These are phyloP conservation scores for Forbesichthys agassizii DNA, from an alignment of 2,113 vertebrate species.

Conservation along the genomic window DNA sequence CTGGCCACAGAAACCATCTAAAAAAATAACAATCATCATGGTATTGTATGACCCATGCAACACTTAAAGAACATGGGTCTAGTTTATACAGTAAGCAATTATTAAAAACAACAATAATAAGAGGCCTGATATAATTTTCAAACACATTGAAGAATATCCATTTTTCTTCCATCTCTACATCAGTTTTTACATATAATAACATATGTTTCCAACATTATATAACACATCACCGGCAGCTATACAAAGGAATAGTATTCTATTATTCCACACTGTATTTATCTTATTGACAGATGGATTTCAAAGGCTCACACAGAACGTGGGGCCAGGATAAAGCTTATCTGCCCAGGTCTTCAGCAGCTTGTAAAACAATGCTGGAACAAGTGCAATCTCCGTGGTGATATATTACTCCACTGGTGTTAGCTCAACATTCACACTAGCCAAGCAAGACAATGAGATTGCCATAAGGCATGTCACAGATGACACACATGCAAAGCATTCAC, in stretches of 20 bases:
- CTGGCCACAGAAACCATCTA: no score
- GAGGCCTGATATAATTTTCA: no score
- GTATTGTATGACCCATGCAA: no score
- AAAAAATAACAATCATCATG: no score
- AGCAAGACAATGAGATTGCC: conserved; percentile 70
- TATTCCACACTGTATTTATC: conserved; percentile 47
- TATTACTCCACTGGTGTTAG: conserved; percentile 69
- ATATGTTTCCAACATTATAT: conserved; percentile 5
- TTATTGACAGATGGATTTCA: conserved; percentile 76
- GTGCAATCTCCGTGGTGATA: conserved; percentile 71
- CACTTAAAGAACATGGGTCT: no score
- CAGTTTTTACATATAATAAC: background rate
- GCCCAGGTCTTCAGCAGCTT: conserved; percentile 63
- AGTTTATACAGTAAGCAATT: no score
- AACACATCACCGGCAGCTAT: conserved; percentile 26
- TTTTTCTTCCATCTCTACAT: no score
- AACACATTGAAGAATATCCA: no score
- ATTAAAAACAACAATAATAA: no score
- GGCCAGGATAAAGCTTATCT: conserved; percentile 72
- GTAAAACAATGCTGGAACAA: conserved; percentile 73
- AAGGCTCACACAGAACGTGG: conserved; percentile 59
- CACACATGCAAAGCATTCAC: conserved; percentile 38
- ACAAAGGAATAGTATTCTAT: conserved; percentile 16
- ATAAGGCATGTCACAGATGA: conserved; percentile 49
- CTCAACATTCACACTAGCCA: conserved; percentile 68